Conservation (phyloP, 2,113 vertebrate genomes). For the Sinocyclocheilus rhinocerous region DNA sequence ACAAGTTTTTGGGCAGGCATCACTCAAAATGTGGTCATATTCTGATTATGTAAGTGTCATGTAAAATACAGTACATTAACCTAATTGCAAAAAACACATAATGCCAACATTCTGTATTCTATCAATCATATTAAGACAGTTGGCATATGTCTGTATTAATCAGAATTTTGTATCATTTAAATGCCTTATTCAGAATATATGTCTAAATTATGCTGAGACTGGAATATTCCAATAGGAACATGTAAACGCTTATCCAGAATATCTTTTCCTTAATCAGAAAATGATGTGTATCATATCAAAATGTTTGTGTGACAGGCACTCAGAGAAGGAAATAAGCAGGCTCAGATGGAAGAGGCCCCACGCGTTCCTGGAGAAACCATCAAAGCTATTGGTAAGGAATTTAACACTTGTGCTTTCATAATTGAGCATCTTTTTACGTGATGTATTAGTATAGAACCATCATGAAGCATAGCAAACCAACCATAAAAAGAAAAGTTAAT, state of each 20-base stretch:
- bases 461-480: background rate
- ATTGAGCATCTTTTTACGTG: background rate
- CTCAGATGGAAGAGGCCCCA: constrained; percentile 89
- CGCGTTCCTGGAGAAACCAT: constrained; percentile 91
- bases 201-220: background rate
- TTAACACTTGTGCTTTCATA: background rate
- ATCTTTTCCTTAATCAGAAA: background rate
- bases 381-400: constrained; percentile 85
- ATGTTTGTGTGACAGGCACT: constrained; percentile 72
- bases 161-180: background rate
- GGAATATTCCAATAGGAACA: background rate
- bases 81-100: background rate
- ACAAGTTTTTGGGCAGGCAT: too few species aligned
- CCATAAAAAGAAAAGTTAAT: background rate
- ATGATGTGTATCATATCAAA: background rate
- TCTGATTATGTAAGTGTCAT: too few species aligned
- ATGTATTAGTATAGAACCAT: background rate
- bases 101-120: background rate
- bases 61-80: too few species aligned
- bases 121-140: background rate
- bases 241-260: background rate
- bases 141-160: background rate
- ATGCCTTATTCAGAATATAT: background rate
- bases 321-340: constrained; percentile 84
- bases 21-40: too few species aligned